Base-by-base conservation (phyloP, 1,140 invertebrate species). In the Calycopis cecrops region DNA sequence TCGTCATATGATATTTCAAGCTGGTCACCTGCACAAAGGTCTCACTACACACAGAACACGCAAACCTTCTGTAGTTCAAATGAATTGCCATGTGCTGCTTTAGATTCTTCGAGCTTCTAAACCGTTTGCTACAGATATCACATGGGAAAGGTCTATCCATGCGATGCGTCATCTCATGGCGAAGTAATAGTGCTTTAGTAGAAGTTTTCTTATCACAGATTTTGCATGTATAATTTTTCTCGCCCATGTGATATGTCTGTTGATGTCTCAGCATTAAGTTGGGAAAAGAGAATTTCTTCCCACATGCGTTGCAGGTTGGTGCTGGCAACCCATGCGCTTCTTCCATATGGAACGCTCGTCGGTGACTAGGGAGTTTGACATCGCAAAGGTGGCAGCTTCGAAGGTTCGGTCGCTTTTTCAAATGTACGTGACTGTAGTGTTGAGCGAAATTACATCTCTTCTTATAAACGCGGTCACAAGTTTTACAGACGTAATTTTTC, bases 151-250 rank as follows among this genome's bases (percentile, higher is more conserved):
- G 89, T 3, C 83, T 65, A n/a, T 87, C 81, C 0, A 88, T 87
- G 0, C 88, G 88, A 57, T 92, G 91, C 81, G 89, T 80, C 88
- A 92, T 63, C 91, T 92, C 81, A 80, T 91, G 90, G 88, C 85
- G 77, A 88, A 16, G 35, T 4, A 63, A 14, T 10, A 48, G 51
- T 14, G 60, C 40, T 10, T 28, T 34, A 92, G 91, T 65, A 4
- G 92, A 92, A 70, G 94, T 94, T 4, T 88, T 89, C 71, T 92
- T 93, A 42, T 92, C 79, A 47, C 89, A 90, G 0, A 80, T 55
- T 4, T 73, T 59, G 49, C 89, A 90, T 2, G 12, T 11, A n/a
- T 49, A 57, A 2, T 17, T 47, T 52, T 42, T 69, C 55, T 74
- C 69, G 3, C 60, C 59, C 69, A 73, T 71, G 34, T 73, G 71